phyloP scores from a whole-genome alignment of 2,888 invertebrate genomes.

The Spilosoma lubricipeda region DNA sequence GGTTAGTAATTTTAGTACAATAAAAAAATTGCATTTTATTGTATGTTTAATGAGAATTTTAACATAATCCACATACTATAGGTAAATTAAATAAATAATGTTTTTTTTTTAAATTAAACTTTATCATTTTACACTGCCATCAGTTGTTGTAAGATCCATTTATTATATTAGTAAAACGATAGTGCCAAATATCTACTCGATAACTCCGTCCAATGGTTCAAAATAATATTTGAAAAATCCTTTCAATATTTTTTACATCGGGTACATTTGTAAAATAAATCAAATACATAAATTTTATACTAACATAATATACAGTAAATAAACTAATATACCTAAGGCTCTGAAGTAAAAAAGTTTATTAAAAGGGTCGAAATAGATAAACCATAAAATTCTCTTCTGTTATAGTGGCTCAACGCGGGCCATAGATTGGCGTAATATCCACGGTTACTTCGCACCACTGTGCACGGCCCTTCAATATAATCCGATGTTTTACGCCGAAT shows the following conservation, averaged over 20 bases:
- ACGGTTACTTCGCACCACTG: constrained; percentile 37
- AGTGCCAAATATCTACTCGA: neutral
- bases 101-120: too few species aligned
- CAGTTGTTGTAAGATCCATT: too few species aligned
- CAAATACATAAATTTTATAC: neutral
- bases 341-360: constrained; percentile 5
- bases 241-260: neutral
- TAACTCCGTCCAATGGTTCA: neutral
- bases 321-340: neutral
- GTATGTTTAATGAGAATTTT: too few species aligned
- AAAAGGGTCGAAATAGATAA: constrained; percentile 15
- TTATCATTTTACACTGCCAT: too few species aligned
- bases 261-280: neutral
- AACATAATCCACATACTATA: too few species aligned
- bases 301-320: neutral
- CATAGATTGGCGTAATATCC: constrained; percentile 17
- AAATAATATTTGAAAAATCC: neutral
- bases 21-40: too few species aligned
- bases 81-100: too few species aligned
- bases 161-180: too few species aligned
- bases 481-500: constrained; percentile 54
- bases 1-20: too few species aligned
- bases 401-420: constrained; percentile 5
- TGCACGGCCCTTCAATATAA: constrained; percentile 44
- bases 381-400: constrained; percentile 13